Base-by-base conservation (phyloP, 1,140 invertebrate species). In the Diorhabda elongata region DNA sequence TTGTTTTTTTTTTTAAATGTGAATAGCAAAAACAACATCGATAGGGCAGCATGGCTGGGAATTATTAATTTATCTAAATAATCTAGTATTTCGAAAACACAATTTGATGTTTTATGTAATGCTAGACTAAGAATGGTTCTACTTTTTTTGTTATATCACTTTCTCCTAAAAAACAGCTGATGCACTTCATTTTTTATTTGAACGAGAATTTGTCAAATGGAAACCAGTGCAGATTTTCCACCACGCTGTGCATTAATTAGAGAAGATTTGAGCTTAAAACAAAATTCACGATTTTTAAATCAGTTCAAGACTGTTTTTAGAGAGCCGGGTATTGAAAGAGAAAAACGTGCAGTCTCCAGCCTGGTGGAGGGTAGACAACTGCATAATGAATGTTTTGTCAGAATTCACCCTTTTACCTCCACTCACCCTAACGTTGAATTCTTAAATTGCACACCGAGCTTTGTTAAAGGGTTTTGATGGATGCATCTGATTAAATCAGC, bases 341-440 rank as follows among this genome's bases (percentile, higher is more conserved):
- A 52, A 6, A 52, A 52, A 52, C 47, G 47, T 52, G 47, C 47
- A 52, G 47, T 52, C n/a, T n/a, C 6, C 47, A n/a, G n/a, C 6
- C 47, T 52, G 6, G 2, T n/a, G n/a, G n/a, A 52, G 47, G 47
- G 45, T 26, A n/a, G 47, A 52, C 6, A 52, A 52, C 47, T 52
- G 47, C 47, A 52, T 52, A 52, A 52, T 52, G 47, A 52, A 52
- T 52, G 47, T 52, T 52, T 52, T 52, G 47, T 52, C 47, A 52
- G 47, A 6, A 52, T 52, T 52, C 47, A 52, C 47, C 47, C 47
- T n/a, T 52, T 52, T 52, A 52, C 47, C 47, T 52, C n/a, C 47
- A 3, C 6, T 4, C 47, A n/a, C 47, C 47, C 4, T 2, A 52
- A n/a, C 6, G 47, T 52, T 52, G n/a, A 52, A 52, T 52, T 52